A percentile compares a stretch with the other conserved stretches of the same genome.
Evolutionary conservation across 1,140 invertebrate genomes (phyloP).

Genomic region (Hyles vespertilio): DNA sequence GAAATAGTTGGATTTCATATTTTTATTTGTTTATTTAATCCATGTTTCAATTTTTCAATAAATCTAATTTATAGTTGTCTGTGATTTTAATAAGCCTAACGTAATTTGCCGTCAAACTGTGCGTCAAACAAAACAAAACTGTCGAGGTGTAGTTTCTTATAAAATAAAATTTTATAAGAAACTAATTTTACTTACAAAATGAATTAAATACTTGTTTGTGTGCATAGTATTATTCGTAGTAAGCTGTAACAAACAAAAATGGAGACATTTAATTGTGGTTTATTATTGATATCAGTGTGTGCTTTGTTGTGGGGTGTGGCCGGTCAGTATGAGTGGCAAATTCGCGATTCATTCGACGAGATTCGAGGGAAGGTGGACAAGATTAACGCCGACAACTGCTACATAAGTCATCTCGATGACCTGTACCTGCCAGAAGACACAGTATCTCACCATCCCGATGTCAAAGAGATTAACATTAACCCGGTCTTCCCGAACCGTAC

Average conservation of each 20-base stretch:
- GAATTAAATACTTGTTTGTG: constrained; percentile 1
- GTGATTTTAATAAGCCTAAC: too few relatives aligned
- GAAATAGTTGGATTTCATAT: too few relatives aligned
- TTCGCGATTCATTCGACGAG: constrained; percentile 91
- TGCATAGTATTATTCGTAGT: not conserved
- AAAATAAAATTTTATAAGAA: too few relatives aligned
- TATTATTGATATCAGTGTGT: constrained; percentile 54
- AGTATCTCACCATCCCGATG: constrained; percentile 94
- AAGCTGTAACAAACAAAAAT: constrained; percentile 32
- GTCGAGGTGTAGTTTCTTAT: not conserved
- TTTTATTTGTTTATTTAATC: too few relatives aligned
- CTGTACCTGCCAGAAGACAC: constrained; percentile 89
- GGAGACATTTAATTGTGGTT: constrained; percentile 50
- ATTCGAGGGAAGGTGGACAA: constrained; percentile 87
- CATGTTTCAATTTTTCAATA: not conserved
- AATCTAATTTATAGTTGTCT: not conserved
- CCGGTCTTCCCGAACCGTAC: constrained; percentile 97
- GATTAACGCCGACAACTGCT: constrained; percentile 90
- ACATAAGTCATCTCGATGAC: constrained; percentile 88
- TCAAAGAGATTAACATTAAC: constrained; percentile 96
- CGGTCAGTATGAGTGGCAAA: constrained; percentile 93
- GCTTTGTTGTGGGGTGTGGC: constrained; percentile 78
- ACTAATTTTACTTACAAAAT: not conserved
- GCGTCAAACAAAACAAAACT: constrained; percentile 1
- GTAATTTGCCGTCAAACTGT: too few relatives aligned